Evolutionary conservation across 2,888 invertebrate genomes (phyloP), one percentile per base, ranked within the genome.

Genomic region (Therioaphis trifolii): DNA sequence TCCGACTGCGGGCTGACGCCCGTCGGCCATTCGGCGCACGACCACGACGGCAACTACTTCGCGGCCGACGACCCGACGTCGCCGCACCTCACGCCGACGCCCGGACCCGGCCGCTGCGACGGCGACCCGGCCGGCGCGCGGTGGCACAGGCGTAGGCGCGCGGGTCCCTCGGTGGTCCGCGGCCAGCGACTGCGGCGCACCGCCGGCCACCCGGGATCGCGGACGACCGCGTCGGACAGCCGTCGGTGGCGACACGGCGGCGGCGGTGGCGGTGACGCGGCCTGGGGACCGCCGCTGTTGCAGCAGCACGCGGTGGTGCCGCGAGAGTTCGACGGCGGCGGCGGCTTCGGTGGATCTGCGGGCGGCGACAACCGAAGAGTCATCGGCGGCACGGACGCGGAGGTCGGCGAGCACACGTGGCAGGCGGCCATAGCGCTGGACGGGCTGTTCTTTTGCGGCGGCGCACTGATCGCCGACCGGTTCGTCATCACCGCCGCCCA

Each of bases 371-470:
- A 84, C 63, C 85, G 87, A 29, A 86, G 89, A 69, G 88, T 89
- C 71, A 87, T 89, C 11, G 87, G 88, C 21, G 89, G 89, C 9
- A 84, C 85, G 0, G 88, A 88, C 58, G 88, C 89, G 9, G 86
- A 86, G 35, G 74, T 87, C 1, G 86, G 87, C 66, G 89, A 89
- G 86, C 88, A 89, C 84, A 88, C 89, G 0, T 89, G 89, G 88
- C 88, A 88, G 74, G 88, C 88, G 7, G 88, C 88, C 61, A 88
- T 89, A 76, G 88, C 88, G 24, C 86, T 88, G 79, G 86, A 87
- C 29, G 87, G 88, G n/a, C 87, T 88, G 71, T 89, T 88, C 86
- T 88, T 89, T 85, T 89, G 89, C 85, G 89, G 89, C 2, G 89
- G 88, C 21, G 88, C 88, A 4, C 87, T 89, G 21, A 87, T 89